These are phyloP conservation scores for Aphelenchoides avenae DNA, from an alignment of 1,140 invertebrate genomes.

Conservation along the genomic window DNA sequence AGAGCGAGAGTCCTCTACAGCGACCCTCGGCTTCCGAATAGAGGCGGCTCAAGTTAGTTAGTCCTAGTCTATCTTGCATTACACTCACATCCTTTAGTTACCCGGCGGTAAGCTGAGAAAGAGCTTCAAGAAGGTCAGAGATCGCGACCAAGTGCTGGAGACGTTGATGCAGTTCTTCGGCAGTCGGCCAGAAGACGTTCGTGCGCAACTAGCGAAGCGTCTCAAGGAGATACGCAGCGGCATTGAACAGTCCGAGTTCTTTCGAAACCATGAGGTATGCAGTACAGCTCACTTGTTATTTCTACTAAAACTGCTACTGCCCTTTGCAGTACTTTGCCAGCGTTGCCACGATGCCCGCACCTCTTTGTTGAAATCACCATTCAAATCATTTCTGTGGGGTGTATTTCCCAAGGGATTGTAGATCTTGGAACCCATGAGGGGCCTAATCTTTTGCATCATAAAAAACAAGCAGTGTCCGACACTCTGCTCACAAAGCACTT, in stretches of 20 bases:
- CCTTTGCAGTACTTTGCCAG: too few relatives aligned
- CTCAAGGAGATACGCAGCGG: constrained; percentile 76
- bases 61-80: too few relatives aligned
- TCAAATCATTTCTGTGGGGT: too few relatives aligned
- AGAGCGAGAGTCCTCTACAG: constrained; percentile 91
- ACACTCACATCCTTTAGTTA: constrained; percentile 21
- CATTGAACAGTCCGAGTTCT: constrained; percentile 78
- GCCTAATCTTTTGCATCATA: too few relatives aligned
- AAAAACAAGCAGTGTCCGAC: too few relatives aligned
- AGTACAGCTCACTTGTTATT: too few relatives aligned
- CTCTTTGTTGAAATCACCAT: constrained; percentile 14
- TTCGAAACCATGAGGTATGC: constrained; percentile 77
- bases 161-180: constrained; percentile 77
- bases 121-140: constrained; percentile 92
- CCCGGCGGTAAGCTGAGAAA: constrained; percentile 80
- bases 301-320: too few relatives aligned
- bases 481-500: constrained; percentile 5
- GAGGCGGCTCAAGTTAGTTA: constrained; percentile 81
- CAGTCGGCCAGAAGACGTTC: constrained; percentile 72
- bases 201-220: constrained; percentile 71
- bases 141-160: constrained; percentile 74
- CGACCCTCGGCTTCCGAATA: constrained; percentile 87
- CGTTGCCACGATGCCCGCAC: too few relatives aligned
- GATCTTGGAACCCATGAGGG: too few relatives aligned
- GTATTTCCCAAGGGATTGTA: too few relatives aligned